phyloP scores from a whole-genome alignment of 2,888 invertebrate species.

The Protodeltote pygarga region DNA sequence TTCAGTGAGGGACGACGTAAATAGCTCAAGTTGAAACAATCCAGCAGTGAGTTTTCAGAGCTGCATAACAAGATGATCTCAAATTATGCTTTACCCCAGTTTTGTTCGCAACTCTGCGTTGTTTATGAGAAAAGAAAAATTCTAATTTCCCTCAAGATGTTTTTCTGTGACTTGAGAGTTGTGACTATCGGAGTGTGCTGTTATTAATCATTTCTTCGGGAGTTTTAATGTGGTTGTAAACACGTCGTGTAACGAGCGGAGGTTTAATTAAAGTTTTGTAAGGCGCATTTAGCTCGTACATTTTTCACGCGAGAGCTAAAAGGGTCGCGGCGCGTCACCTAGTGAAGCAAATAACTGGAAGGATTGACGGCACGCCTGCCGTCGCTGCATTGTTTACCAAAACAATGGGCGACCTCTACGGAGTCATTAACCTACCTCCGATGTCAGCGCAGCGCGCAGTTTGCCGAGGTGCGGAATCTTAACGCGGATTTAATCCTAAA shows the following conservation, averaged over 20 bases:
- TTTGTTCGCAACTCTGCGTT: constrained; percentile 48
- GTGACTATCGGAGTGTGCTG: constrained; percentile 22
- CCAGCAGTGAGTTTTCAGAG: constrained; percentile 56
- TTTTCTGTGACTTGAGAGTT: constrained; percentile 33
- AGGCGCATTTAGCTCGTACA: constrained; percentile 53
- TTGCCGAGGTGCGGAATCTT: constrained; percentile 61
- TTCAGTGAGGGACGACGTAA: constrained; percentile 65
- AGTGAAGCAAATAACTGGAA: constrained; percentile 77
- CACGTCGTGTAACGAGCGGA: constrained; percentile 33
- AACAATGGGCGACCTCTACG: constrained; percentile 84
- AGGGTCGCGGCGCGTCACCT: constrained; percentile 73
- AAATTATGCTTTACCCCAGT: constrained; percentile 56
- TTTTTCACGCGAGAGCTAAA: constrained; percentile 71
- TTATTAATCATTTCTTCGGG: constrained; percentile 31
- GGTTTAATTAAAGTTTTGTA: constrained; percentile 58
- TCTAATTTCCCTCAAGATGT: constrained; percentile 43
- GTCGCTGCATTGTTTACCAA: constrained; percentile 81
- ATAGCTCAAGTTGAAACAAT: constrained; percentile 67
- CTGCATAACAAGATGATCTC: constrained; percentile 64
- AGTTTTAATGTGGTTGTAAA: constrained; percentile 43
- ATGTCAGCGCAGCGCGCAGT: constrained; percentile 62
- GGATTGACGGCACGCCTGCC: constrained; percentile 75
- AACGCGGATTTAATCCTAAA: constrained; percentile 56
- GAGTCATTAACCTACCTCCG: constrained; percentile 85
- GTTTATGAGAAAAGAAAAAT: constrained; percentile 42